Evolutionary conservation across 2,797 vertebrate species (phyloP).

Genomic region (Danio kyathit): DNA sequence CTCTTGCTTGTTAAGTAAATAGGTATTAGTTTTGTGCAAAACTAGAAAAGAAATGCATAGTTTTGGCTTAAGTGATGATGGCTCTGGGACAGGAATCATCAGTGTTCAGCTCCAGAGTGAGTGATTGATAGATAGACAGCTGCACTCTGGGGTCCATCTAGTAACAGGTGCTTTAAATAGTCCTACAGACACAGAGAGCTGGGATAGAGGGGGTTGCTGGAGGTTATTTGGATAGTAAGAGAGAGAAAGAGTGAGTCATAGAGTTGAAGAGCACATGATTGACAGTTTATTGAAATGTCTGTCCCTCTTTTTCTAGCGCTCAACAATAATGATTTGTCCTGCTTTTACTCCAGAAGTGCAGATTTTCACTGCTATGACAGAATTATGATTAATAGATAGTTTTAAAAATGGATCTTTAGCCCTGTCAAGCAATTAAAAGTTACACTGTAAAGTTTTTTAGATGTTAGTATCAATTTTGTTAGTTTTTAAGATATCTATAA

Average conservation of each 20-base stretch:
- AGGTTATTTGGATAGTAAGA: slow-evolving; percentile 24
- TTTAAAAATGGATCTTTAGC: neutral
- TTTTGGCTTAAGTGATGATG: neutral
- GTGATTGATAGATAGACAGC: slow-evolving; percentile 81
- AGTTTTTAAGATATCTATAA: no score
- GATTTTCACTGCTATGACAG: neutral
- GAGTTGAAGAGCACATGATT: slow-evolving; percentile 1
- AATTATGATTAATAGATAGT: neutral
- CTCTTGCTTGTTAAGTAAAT: neutral
- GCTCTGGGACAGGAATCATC: slow-evolving; percentile 11
- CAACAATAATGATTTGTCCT: no score
- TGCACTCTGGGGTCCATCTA: slow-evolving; percentile 73
- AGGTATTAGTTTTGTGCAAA: neutral
- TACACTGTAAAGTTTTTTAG: no score
- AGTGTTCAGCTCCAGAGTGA: slow-evolving; percentile 28
- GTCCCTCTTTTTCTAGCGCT: neutral
- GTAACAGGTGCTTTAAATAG: slow-evolving; percentile 82
- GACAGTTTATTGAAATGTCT: neutral
- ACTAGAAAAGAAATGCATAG: neutral
- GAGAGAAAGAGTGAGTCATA: slow-evolving; percentile 23
- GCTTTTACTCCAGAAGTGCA: neutral
- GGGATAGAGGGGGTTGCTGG: neutral
- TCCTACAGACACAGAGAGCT: slow-evolving; percentile 38
- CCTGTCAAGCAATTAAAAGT: neutral
- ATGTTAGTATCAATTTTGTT: no score